These are phyloP conservation scores for Onthophagus taurus DNA, from an alignment of 1,140 invertebrate species.

Conservation along the genomic window DNA sequence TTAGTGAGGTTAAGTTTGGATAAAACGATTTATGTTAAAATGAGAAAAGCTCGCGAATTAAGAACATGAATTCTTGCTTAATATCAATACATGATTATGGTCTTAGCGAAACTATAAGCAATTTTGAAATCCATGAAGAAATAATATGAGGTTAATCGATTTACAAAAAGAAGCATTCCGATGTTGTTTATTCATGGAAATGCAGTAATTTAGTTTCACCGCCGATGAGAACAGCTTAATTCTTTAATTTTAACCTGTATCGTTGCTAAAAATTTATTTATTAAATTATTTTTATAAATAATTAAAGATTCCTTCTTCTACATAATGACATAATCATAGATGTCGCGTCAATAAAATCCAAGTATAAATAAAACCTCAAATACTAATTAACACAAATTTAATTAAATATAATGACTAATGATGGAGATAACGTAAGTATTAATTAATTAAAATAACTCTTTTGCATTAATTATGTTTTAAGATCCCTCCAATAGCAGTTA, in stretches of 20 bases:
- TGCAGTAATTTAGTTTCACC: no score
- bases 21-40: conserved; percentile 97
- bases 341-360: no score
- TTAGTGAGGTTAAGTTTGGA: conserved; percentile 91
- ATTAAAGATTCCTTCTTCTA: no score
- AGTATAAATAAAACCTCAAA: no score
- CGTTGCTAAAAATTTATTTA: no score
- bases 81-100: conserved; percentile 99
- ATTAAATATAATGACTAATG: conserved; percentile 11
- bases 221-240: no score
- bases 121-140: conserved; percentile 97
- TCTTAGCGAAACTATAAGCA: conserved; percentile 96
- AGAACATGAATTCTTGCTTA: conserved; percentile 91
- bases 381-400: no score
- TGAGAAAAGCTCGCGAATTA: conserved; percentile 94
- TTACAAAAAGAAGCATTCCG: conserved; percentile 91
- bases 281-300: no score
- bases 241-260: no score
- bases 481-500: conserved; percentile 78
- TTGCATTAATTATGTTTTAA: no score
- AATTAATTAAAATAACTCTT: conserved; percentile 16
- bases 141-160: conserved; percentile 99
- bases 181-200: no score
- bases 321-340: no score
- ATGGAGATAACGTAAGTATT: conserved; percentile 28